phyloP scores from a whole-genome alignment of 2,888 invertebrate genomes.

The Stegophylla sp. region DNA sequence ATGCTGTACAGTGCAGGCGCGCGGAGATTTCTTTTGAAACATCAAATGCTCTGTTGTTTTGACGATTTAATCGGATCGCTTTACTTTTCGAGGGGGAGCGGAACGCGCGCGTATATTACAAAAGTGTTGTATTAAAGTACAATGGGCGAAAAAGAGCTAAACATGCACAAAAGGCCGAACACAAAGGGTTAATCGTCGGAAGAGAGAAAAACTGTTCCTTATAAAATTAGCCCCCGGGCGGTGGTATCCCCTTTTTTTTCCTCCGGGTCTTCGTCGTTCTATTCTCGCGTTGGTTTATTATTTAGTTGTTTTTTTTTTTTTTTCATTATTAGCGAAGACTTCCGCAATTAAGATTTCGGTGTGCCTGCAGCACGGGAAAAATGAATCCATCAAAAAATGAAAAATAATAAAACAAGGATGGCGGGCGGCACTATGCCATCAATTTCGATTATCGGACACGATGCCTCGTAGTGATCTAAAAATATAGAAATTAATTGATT shows the following conservation, averaged over 20 bases:
- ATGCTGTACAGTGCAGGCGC: background rate
- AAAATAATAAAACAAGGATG: constrained; percentile 14
- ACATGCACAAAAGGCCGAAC: constrained; percentile 47
- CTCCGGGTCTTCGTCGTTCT: background rate
- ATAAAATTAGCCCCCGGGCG: constrained; percentile 50
- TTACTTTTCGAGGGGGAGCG: constrained; percentile 25
- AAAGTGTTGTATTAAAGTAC: background rate
- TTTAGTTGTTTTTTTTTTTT: background rate
- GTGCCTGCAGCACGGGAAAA: constrained; percentile 13
- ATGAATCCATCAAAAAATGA: constrained; percentile 32
- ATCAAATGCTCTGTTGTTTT: constrained; percentile 55
- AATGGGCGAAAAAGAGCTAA: constrained; percentile 52
- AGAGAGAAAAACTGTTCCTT: constrained; percentile 56
- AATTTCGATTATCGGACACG: constrained; percentile 46
- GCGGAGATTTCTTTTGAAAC: constrained; percentile 55
- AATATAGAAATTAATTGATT: constrained; percentile 55
- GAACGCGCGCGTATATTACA: background rate
- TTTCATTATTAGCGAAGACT: constrained; percentile 45
- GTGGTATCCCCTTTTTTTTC: constrained; percentile 29
- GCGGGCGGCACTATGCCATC: constrained; percentile 20
- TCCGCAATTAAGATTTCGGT: constrained; percentile 52
- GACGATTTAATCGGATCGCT: constrained; percentile 59
- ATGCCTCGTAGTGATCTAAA: constrained; percentile 29
- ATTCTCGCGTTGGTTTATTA: background rate
- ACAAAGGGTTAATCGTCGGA: constrained; percentile 58